Base-by-base conservation (phyloP, 2,113 vertebrate species). In the Acrocephalus arundinaceus region DNA sequence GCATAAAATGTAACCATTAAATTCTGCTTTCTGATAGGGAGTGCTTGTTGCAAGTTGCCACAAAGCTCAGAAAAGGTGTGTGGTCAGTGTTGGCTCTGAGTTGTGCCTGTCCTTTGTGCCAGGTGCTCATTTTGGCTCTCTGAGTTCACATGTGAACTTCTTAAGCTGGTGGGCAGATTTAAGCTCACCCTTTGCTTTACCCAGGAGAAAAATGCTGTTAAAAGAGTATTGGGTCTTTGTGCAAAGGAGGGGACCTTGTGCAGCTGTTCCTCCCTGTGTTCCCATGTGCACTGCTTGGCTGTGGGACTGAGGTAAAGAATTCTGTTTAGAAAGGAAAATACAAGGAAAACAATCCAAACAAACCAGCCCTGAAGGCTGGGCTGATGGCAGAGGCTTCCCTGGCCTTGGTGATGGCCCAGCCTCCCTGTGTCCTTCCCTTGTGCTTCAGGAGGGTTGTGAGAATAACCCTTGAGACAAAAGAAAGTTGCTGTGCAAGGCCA, bases 41-140 rank as follows among this genome's bases (percentile, higher is more conserved):
- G 15, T 7, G 46, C n/a, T 81, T 2, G 2, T 11, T 66, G 72
- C 35, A 72, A n/a, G 57, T 12, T n/a, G 23, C n/a, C 23, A 3
- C 5, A 1, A 14, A 30, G 77, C 15, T 78, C 51, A 33, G 2
- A 27, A 11, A 17, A 31, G 51, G 12, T 39, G 0, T 2, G 0
- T 65, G 45, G 59, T 48, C 1, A 1, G 10, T 31, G 63, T 14
- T 13, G 41, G 13, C 82, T 73, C 55, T 0, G 35, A 65, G 37
- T 1, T 75, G 28, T 35, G 46, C 0, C 3, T 12, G n/a, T 59
- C n/a, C 71, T 81, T 30, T 1, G 0, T 61, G 62, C 52, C 52
- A 45, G 0, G 5, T 46, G 72, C 15, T 52, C 33, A 1, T 35
- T 77, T 35, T 35, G 73, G 61, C 48, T 77, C n/a, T 45, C 74